Conservation (phyloP, 2,113 vertebrate species). For the Gymnarchus niloticus region DNA sequence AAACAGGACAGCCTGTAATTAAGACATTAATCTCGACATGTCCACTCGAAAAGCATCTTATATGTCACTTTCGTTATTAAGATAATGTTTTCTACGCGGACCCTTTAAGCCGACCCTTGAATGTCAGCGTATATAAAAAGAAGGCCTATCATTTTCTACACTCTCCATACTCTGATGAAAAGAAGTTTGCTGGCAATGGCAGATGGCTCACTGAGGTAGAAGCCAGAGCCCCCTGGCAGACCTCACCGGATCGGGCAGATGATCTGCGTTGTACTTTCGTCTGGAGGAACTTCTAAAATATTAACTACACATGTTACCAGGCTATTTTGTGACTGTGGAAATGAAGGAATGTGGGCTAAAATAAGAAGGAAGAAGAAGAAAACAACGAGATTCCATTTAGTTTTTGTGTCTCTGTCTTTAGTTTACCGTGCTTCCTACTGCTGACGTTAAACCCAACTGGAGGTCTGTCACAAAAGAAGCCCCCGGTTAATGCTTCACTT, state of each 20-base stretch:
- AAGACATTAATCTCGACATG: neutral
- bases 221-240: slow-evolving; percentile 58
- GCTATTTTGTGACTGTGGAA: slow-evolving; percentile 17
- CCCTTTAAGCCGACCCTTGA: neutral
- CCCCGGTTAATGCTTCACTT: neutral
- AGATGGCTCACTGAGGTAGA: slow-evolving; percentile 56
- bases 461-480: neutral
- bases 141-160: slow-evolving; percentile 21
- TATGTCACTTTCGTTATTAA: neutral
- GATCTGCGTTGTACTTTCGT: slow-evolving; percentile 39
- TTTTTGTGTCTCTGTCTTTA: neutral
- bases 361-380: neutral
- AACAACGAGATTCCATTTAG: neutral
- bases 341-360: neutral
- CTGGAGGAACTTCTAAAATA: slow-evolving; percentile 45
- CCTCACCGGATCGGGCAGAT: slow-evolving; percentile 47
- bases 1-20: neutral
- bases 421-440: too few relatives aligned
- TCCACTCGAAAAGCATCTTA: neutral
- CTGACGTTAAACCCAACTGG: too few relatives aligned
- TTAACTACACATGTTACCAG: slow-evolving; percentile 9
- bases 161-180: slow-evolving; percentile 32
- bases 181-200: slow-evolving; percentile 48
- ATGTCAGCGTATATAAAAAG: slow-evolving; percentile 17
- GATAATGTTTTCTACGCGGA: neutral